phyloP scores from a whole-genome alignment of 1,140 invertebrate genomes.

The Pararge aegeria region DNA sequence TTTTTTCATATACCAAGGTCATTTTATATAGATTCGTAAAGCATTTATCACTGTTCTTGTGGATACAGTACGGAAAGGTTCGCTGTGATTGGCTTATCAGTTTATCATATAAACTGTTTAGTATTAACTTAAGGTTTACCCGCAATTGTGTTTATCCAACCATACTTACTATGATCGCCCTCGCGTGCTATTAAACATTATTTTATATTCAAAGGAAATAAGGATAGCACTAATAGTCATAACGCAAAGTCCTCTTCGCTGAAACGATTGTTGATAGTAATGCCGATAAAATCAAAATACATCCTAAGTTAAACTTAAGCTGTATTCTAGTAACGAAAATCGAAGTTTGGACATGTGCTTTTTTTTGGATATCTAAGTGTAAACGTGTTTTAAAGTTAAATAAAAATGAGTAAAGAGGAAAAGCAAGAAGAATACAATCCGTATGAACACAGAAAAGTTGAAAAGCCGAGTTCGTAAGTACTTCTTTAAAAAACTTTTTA shows the following conservation, averaged over 20 bases:
- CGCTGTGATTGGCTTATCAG: conserved; percentile 36
- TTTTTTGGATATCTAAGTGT: neutral
- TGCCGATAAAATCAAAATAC: neutral
- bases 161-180: conserved; percentile 9
- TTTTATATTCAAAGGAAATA: conserved; percentile 18
- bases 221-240: neutral
- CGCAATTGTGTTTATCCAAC: conserved; percentile 20
- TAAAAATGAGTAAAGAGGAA: conserved; percentile 25
- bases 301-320: neutral
- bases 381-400: neutral
- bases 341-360: conserved; percentile 6
- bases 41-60: conserved; percentile 7
- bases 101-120: conserved; percentile 31
- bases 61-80: conserved; percentile 12
- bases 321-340: neutral
- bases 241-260: neutral
- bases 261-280: neutral
- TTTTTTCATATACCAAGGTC: conserved; percentile 8
- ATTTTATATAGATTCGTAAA: neutral
- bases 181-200: conserved; percentile 3
- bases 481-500: conserved; percentile 1
- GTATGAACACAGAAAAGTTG: conserved; percentile 83
- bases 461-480: conserved; percentile 85
- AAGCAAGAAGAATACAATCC: conserved; percentile 82
- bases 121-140: conserved; percentile 34